Percentiles rank a stretch among this genome's conserved stretches.
Evolutionary conservation across 1,140 invertebrate genomes (phyloP).

Genomic region (Steinernema khuongi): DNA sequence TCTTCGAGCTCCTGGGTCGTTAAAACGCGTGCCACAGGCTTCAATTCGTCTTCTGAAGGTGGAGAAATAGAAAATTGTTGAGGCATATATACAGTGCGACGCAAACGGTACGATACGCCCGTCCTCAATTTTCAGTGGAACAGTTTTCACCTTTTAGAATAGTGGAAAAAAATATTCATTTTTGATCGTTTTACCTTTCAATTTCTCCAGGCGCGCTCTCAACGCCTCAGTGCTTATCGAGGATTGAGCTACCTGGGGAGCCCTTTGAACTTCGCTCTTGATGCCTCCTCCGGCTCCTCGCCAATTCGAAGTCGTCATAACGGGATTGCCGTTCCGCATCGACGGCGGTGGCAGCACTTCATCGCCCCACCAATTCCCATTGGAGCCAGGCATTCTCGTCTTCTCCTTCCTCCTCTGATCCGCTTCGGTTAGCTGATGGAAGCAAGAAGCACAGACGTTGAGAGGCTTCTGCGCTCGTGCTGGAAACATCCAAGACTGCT

Average conservation of each 20-base stretch:
- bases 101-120: too few species aligned
- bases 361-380: constrained; percentile 3
- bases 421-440: not conserved
- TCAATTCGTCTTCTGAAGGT: not conserved
- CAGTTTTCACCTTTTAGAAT: too few species aligned
- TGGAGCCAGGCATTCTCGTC: not conserved
- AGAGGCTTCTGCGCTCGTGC: not conserved
- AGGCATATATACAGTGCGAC: too few species aligned
- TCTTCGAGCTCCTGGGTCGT: not conserved
- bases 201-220: not conserved
- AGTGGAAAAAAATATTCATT: too few species aligned
- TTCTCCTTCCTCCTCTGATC: not conserved
- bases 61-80: too few species aligned
- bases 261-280: not conserved
- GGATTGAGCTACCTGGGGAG: not conserved
- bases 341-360: not conserved
- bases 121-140: too few species aligned
- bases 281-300: not conserved
- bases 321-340: not conserved
- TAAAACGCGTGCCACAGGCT: not conserved
- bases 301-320: not conserved
- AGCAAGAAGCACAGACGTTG: not conserved
- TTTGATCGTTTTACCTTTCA: not conserved
- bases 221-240: not conserved
- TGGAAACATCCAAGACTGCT: not conserved